A percentile compares a stretch with the other conserved stretches of the same genome.
phyloP scores from a whole-genome alignment of 1,140 invertebrate genomes.

The Hylyphantes graminicola region DNA sequence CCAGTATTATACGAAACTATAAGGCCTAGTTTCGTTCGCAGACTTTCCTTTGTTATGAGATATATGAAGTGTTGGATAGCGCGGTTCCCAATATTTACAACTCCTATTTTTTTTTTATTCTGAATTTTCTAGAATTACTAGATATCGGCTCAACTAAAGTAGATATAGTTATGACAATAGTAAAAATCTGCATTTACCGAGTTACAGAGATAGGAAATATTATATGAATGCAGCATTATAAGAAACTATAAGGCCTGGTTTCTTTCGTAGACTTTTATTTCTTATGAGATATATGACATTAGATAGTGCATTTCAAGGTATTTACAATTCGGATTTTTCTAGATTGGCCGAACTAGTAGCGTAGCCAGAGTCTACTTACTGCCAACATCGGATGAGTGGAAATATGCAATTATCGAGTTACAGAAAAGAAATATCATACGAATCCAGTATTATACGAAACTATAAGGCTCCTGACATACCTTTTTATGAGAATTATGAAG shows the following conservation, averaged over 20 bases:
- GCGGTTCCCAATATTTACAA: background rate
- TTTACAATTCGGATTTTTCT: background rate
- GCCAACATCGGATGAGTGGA: too few species aligned
- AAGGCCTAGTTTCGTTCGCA: background rate
- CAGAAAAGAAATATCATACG: conserved; percentile 17
- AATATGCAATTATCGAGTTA: too few species aligned
- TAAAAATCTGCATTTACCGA: too few species aligned
- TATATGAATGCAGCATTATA: too few species aligned
- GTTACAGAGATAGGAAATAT: too few species aligned
- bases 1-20: too few species aligned
- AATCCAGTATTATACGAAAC: conserved; percentile 24
- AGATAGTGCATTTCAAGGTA: background rate
- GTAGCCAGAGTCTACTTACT: too few species aligned
- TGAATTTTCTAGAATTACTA: background rate
- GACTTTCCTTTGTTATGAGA: conserved; percentile 10
- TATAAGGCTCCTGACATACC: background rate
- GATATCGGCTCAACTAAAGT: background rate
- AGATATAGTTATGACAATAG: too few species aligned
- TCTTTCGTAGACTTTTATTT: background rate
- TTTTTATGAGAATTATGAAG: conserved; percentile 16
- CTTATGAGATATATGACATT: conserved; percentile 4
- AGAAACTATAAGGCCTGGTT: too few species aligned
- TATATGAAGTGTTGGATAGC: background rate
- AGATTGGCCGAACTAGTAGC: too few species aligned
- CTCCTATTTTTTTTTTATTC: background rate